These are phyloP conservation scores for Microctonus hyperodae DNA, from an alignment of 2,888 invertebrate species.

Conservation along the genomic window DNA sequence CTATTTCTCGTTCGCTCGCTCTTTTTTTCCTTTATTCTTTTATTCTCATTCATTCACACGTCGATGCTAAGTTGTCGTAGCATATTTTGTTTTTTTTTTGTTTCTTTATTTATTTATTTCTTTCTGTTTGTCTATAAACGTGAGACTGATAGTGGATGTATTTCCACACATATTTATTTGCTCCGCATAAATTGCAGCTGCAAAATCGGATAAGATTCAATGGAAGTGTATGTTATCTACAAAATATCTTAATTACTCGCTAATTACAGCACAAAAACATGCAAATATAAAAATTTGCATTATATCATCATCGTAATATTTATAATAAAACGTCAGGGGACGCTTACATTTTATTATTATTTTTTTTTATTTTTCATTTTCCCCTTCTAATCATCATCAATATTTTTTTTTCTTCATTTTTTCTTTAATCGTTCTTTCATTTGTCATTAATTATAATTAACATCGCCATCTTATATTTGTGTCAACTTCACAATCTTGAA, in stretches of 20 bases:
- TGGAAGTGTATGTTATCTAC: slow-evolving; percentile 62
- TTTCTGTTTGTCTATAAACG: slow-evolving; percentile 50
- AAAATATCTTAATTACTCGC: slow-evolving; percentile 63
- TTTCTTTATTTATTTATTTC: slow-evolving; percentile 41
- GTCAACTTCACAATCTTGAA: slow-evolving; percentile 37
- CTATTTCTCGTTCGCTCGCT: slow-evolving; percentile 29
- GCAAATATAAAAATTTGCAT: slow-evolving; percentile 63
- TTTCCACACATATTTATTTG: slow-evolving; percentile 38
- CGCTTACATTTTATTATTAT: slow-evolving; percentile 30
- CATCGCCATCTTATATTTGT: slow-evolving; percentile 41
- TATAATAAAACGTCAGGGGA: slow-evolving; percentile 58
- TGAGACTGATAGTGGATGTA: slow-evolving; percentile 50
- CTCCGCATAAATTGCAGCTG: slow-evolving; percentile 33
- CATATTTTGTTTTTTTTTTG: slow-evolving; percentile 28
- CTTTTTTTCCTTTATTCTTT: slow-evolving; percentile 28
- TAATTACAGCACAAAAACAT: slow-evolving; percentile 63
- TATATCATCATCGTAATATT: slow-evolving; percentile 59
- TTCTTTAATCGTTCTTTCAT: slow-evolving; percentile 17
- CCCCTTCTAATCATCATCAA: slow-evolving; percentile 14
- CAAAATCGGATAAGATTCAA: slow-evolving; percentile 57
- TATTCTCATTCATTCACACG: slow-evolving; percentile 21
- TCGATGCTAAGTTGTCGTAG: slow-evolving; percentile 30
- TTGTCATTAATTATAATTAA: slow-evolving; percentile 17
- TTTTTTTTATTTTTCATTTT: slow-evolving; percentile 10
- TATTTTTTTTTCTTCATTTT: slow-evolving; percentile 17